These are phyloP conservation scores for Pionites leucogaster DNA, from an alignment of 2,113 vertebrate genomes.

Conservation along the genomic window DNA sequence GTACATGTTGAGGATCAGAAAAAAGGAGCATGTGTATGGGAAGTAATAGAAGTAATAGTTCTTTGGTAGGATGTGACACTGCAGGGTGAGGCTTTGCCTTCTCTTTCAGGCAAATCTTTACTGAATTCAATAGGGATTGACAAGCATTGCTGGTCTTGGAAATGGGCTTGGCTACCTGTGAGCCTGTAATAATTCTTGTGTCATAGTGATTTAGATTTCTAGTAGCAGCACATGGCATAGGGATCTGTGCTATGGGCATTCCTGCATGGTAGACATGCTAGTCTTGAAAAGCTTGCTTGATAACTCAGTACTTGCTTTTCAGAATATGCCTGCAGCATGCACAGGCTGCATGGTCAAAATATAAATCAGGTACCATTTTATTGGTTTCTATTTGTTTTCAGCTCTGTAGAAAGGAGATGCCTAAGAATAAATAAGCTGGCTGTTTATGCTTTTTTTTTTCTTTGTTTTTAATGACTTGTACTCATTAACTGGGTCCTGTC, in stretches of 20 bases:
- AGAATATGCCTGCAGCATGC: not conserved
- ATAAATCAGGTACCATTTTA: not conserved
- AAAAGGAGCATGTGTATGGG: not conserved
- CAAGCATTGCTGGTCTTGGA: not conserved
- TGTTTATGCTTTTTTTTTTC: not conserved
- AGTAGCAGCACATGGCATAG: not conserved
- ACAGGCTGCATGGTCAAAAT: not conserved
- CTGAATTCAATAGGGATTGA: not conserved
- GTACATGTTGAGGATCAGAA: not conserved
- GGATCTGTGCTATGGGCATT: not conserved
- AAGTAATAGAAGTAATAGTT: not conserved
- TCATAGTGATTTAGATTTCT: not conserved
- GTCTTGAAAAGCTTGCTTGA: not conserved
- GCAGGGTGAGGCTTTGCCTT: not conserved
- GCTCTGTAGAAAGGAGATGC: not conserved
- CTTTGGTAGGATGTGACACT: not conserved
- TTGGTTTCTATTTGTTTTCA: not conserved
- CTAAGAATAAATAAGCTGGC: slow-evolving; percentile 37
- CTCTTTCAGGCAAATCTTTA: not conserved
- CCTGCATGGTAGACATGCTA: fast-evolving
- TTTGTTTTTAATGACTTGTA: slow-evolving; percentile 23
- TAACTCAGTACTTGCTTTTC: not conserved
- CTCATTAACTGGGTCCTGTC: slow-evolving; percentile 43
- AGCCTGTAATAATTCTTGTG: not conserved
- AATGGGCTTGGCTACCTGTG: not conserved